phyloP scores from a whole-genome alignment of 2,797 vertebrate species.

The Nyctibius grandis region DNA sequence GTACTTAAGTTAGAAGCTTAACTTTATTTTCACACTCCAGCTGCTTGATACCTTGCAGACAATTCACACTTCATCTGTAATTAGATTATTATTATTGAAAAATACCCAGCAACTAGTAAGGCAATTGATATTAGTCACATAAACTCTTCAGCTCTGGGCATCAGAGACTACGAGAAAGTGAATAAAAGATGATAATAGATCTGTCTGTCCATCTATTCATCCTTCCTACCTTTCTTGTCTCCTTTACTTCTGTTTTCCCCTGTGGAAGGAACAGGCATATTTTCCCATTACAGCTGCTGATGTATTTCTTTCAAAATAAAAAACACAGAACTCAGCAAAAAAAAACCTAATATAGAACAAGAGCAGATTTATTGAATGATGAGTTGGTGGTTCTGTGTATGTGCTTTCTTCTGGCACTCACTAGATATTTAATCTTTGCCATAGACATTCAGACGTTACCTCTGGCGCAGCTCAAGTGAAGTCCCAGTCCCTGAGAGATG shows the following conservation, averaged over 20 bases:
- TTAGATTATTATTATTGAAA: constrained; percentile 15
- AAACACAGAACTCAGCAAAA: background rate
- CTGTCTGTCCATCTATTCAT: background rate
- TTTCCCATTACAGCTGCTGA: background rate
- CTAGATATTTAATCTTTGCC: background rate
- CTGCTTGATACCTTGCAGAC: background rate
- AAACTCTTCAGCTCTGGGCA: background rate
- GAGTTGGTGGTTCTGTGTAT: background rate
- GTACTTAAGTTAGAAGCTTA: background rate
- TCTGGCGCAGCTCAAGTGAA: background rate
- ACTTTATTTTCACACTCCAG: background rate
- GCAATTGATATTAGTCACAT: background rate
- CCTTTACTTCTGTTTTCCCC: background rate
- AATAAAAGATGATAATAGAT: background rate
- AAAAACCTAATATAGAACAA: background rate
- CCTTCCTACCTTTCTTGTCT: background rate
- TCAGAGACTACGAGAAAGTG: background rate
- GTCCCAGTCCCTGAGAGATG: background rate
- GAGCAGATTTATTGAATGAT: background rate
- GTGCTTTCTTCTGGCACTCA: background rate
- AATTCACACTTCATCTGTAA: background rate
- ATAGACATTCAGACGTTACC: background rate
- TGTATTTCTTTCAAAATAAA: background rate
- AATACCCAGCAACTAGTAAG: background rate
- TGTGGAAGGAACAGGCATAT: background rate